A percentile compares a stretch with the other conserved stretches of the same genome.
Conservation (phyloP, 2,113 vertebrate species). For the Symphodus melops region DNA sequence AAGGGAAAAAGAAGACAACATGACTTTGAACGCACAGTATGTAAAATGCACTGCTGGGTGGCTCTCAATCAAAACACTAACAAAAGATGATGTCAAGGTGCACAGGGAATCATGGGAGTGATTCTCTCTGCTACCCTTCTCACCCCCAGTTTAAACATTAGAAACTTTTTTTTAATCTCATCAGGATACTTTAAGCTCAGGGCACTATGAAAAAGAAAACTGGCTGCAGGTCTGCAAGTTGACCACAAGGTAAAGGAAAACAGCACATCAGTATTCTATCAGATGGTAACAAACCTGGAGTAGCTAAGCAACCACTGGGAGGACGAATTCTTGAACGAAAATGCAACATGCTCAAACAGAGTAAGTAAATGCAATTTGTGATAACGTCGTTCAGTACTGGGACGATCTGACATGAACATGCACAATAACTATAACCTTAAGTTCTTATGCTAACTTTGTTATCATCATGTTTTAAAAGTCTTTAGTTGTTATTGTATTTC, state of each 20-base stretch:
- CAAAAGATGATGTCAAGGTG: no score
- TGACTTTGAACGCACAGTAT: no score
- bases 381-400: no score
- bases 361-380: no score
- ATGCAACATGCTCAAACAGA: no score
- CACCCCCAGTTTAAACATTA: not conserved
- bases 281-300: not conserved
- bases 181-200: not conserved
- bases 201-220: not conserved
- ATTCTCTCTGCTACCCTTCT: no score
- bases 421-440: not conserved
- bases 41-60: no score
- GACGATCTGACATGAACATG: no score
- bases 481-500: not conserved
- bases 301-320: not conserved
- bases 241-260: not conserved
- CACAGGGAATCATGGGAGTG: no score
- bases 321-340: not conserved
- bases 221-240: not conserved
- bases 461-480: not conserved
- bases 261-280: not conserved
- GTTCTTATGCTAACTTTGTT: not conserved
- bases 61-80: no score
- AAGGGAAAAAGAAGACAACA: no score
- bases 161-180: no score